phyloP scores from a whole-genome alignment of 37 sponge, comb jelly and placozoan species.

The Aphrocallistes beatrix region DNA sequence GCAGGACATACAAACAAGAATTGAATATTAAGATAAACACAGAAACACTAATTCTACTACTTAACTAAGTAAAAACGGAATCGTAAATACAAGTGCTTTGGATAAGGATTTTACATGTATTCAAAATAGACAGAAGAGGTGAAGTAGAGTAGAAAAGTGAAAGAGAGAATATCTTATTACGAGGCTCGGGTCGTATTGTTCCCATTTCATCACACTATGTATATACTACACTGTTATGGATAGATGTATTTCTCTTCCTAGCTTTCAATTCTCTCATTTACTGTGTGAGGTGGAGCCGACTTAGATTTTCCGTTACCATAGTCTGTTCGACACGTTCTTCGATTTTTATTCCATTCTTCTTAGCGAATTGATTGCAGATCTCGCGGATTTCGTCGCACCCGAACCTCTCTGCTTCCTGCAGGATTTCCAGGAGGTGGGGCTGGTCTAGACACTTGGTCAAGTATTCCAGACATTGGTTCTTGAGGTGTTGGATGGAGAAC shows the following conservation, averaged over 20 bases:
- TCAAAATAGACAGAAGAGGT: no score
- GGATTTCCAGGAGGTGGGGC: not conserved
- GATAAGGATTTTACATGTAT: no score
- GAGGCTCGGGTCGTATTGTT: no score
- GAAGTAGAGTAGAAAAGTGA: constrained; percentile 17
- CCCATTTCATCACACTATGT: no score
- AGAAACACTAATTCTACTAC: no score
- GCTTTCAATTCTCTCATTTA: no score
- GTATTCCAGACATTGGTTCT: not conserved
- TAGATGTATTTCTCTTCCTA: no score
- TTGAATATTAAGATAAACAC: no score
- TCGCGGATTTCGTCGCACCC: not conserved
- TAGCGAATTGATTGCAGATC: not conserved
- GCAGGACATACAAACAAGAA: no score
- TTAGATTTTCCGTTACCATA: not conserved
- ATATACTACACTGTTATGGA: no score
- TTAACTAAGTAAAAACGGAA: no score
- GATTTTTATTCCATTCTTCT: not conserved
- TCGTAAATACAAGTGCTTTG: no score
- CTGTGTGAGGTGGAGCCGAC: constrained; percentile 5
- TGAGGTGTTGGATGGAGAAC: not conserved
- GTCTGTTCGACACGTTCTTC: not conserved
- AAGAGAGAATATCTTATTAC: not conserved
- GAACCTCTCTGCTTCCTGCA: not conserved
- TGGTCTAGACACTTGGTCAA: not conserved